A percentile compares a stretch with the other conserved stretches of the same genome.
These are phyloP conservation scores for Cheilosia vernalis DNA, from an alignment of 2,888 invertebrate genomes.

Conservation along the genomic window DNA sequence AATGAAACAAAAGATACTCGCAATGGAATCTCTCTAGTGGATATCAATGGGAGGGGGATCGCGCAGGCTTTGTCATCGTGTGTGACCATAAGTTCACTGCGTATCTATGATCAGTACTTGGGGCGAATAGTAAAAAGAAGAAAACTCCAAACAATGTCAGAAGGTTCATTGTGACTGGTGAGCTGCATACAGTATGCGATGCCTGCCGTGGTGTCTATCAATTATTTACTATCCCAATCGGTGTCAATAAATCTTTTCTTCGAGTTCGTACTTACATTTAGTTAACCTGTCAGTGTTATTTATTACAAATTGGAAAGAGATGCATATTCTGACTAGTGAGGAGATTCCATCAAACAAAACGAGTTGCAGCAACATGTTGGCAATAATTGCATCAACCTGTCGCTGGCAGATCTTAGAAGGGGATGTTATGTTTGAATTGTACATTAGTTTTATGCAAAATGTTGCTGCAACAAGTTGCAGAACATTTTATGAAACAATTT, in stretches of 20 bases:
- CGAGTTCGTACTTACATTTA: slow-evolving; percentile 18
- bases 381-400: not conserved
- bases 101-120: slow-evolving; percentile 70
- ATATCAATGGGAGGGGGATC: not conserved
- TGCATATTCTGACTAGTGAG: slow-evolving; percentile 5
- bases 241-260: slow-evolving; percentile 65
- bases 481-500: too few species aligned
- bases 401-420: not conserved
- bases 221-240: slow-evolving; percentile 63
- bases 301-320: slow-evolving; percentile 40
- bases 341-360: slow-evolving; percentile 21
- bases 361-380: not conserved
- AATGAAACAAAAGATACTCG: slow-evolving; percentile 37
- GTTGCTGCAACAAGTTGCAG: not conserved
- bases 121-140: slow-evolving; percentile 28
- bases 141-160: slow-evolving; percentile 55
- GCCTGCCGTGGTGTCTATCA: slow-evolving; percentile 44
- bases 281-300: slow-evolving; percentile 51
- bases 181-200: not conserved
- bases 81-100: slow-evolving; percentile 65
- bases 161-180: slow-evolving; percentile 60
- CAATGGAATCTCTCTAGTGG: slow-evolving; percentile 41
- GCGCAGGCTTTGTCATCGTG: slow-evolving; percentile 52
- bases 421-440: not conserved
- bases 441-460: not conserved